Evolutionary conservation across 2,113 vertebrate genomes (phyloP), one percentile per base, ranked within the genome.

Genomic region (Psammodynastes pulverulentus): DNA sequence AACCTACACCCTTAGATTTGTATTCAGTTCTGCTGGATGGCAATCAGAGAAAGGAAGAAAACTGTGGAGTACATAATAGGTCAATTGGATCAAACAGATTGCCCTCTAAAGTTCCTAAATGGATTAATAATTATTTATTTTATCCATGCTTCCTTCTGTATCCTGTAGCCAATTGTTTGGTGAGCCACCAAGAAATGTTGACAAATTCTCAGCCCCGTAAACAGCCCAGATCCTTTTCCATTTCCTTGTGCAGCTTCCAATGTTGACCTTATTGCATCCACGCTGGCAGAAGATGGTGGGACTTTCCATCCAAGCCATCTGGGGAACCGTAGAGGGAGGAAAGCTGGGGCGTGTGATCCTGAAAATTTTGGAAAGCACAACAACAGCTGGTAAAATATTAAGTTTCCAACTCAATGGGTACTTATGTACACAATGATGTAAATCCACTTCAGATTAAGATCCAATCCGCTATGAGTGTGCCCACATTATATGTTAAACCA

Each of bases 41-140:
- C 58, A 95, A 92, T 24, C 91, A 96, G 48, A 92, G 89, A 92
- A 93, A 93, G 91, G 54, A 62, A 89, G 91, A 93, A 94, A 95
- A 94, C 91, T 43, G 56, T 89, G 85, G 86, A 92, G 67, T 91
- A 86, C 92, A 87, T 92, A 87, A 54, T 88, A 93, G 95, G 46
- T 87, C 91, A 92, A 88, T 93, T 85, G 39, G 84, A 85, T 26
- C 43, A 46, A 45, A 24, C 19, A n/a, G 23, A 89, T 92, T 94
- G 94, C 93, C 91, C 94, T 94, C 92, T 5, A 2, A 15, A 12
- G 12, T 54, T 84, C 4, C 23, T 26, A 46, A 23, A 52, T 15
- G 19, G 15, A 39, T 39, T 39, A 34, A 72, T 72, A 72, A 39
- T 79, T 79, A 15, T 34, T 34, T 34, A n/a, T 51, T 90, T 84